These are phyloP conservation scores for Campoplex nolae DNA, from an alignment of 2,888 invertebrate genomes.

Conservation along the genomic window DNA sequence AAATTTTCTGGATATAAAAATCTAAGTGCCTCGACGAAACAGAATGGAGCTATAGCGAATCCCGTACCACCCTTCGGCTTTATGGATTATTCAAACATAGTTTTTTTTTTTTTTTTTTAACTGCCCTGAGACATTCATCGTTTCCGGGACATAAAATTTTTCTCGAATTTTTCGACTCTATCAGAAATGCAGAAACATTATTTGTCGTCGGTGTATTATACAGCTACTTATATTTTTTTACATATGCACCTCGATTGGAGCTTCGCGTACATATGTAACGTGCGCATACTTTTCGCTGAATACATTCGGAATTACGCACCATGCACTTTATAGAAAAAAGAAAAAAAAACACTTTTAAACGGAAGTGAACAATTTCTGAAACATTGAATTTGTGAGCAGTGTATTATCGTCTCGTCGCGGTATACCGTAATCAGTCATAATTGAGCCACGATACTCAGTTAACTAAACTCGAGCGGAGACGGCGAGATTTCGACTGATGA, in stretches of 20 bases:
- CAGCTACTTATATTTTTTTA: conserved; percentile 49
- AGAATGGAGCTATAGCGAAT: conserved; percentile 74
- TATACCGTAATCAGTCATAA: conserved; percentile 14
- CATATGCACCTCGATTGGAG: conserved; percentile 59
- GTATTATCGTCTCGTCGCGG: neutral
- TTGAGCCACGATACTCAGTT: neutral
- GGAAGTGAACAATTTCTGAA: neutral
- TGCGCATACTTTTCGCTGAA: conserved; percentile 14
- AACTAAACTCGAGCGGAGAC: neutral
- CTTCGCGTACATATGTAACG: conserved; percentile 12
- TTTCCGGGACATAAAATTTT: conserved; percentile 76
- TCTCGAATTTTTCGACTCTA: conserved; percentile 65
- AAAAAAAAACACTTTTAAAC: neutral
- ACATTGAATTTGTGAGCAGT: neutral
- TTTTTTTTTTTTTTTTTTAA: conserved; percentile 72
- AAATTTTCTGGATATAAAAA: conserved; percentile 77
- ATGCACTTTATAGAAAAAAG: conserved; percentile 1
- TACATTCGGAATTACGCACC: neutral
- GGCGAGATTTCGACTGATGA: neutral
- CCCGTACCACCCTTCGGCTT: conserved; percentile 70
- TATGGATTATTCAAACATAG: conserved; percentile 78
- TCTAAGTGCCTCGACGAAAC: conserved; percentile 75
- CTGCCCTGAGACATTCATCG: conserved; percentile 75
- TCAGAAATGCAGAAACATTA: conserved; percentile 39
- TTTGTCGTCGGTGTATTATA: conserved; percentile 25